Evolutionary conservation across 2,888 invertebrate species (phyloP), one percentile per base, ranked within the genome.

Genomic region (Sclerodermus sp.): DNA sequence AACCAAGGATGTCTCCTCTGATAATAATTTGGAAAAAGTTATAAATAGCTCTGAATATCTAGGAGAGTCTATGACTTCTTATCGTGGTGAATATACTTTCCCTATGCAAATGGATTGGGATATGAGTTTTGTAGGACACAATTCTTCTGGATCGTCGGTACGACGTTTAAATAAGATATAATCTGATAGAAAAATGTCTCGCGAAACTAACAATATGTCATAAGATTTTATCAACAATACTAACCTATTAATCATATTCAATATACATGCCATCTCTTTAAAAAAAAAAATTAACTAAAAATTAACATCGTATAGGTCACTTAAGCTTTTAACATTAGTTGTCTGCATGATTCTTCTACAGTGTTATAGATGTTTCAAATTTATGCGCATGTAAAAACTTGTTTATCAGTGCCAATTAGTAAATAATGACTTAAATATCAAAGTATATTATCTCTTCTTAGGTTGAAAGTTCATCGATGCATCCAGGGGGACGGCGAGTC

Each of bases 401-500:
- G n/a, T n/a, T n/a, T n/a, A n/a, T n/a, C n/a, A n/a, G n/a, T n/a
- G n/a, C n/a, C n/a, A n/a, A n/a, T n/a, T n/a, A n/a, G n/a, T n/a
- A n/a, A n/a, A n/a, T n/a, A n/a, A n/a, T n/a, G 10, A 30, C 10
- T 30, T 30, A 10, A 30, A 9, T 30, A 30, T 30, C 10, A 30
- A 30, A 30, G 6, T 10, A 30, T 9, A 30, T 30, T 73, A n/a
- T n/a, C n/a, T n/a, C 70, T 69, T 61, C 60, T 64, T 57, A 76
- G 76, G 71, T 73, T 51, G 74, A 75, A 65, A 70, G 68, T 55
- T 63, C 57, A 49, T 56, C 71, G 51, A 55, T 67, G 47, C 68
- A 66, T 61, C 59, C 66, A 59, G 63, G 62, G 51, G 68, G 70
- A 54, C 71, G 76, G 71, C 86, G 89, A 77, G 93, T 93, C 44